Evolutionary conservation across 2,797 vertebrate genomes (phyloP), one percentile per base, ranked within the genome.

Genomic region (Columba guinea): DNA sequence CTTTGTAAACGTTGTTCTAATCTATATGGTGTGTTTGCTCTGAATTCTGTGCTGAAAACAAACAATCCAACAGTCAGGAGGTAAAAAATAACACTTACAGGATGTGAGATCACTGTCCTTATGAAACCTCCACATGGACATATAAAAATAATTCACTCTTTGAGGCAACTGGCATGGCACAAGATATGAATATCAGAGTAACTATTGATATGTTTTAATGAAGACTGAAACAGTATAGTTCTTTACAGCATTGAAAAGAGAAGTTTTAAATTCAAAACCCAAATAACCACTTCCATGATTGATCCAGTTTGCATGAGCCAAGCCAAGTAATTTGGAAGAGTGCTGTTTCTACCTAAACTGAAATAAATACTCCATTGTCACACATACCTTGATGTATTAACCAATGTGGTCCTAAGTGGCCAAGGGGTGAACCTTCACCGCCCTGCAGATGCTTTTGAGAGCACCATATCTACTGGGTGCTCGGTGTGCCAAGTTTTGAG

Each of bases 401-500:
- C 15, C 6, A 41, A 3, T 27, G 19, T 34, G 26, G 13, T 46
- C 24, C 0, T 6, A 9, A 3, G 6, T 56, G 11, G 8, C 9
- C 24, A 13, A 10, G 27, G 30, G 1, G 1, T 30, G 9, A 52
- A 15, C 8, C 13, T 77, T 76, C 27, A 48, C 14, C 65, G 11
- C 10, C 13, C 12, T 63, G 16, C 8, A 68, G n/a, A 26, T 1
- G 0, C 23, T 27, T 83, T 58, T 70, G 35, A 55, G 4, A 34
- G 3, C 18, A 53, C 10, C 12, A 4, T 67, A 37, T 51, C 80
- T 85, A 23, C 48, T 53, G 24, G 7, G 15, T 41, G 5, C 23
- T 89, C 3, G 1, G 3, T n/a, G 16, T 3, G 7, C 14, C 27
- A 41, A 48, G 23, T 4, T 70, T 2, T 46, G 0, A 0, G 18